phyloP scores from a whole-genome alignment of 2,888 invertebrate species.

The Chymomyza fuscimana region DNA sequence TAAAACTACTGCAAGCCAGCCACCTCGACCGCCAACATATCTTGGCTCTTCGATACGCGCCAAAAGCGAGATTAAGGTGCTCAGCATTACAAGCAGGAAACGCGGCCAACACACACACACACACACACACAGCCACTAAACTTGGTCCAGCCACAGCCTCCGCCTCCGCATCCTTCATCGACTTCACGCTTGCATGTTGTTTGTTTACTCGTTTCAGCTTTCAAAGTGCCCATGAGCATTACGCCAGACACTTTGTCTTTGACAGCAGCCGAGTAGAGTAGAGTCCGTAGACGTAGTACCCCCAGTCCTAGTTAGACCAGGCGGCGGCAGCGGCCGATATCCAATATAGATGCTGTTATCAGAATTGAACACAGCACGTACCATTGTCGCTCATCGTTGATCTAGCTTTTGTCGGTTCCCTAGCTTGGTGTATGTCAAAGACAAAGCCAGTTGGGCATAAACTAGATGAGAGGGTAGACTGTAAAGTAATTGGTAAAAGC shows the following conservation, averaged over 20 bases:
- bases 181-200: slow-evolving; percentile 6
- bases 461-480: no score
- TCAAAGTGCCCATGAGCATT: slow-evolving; percentile 67
- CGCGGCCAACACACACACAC: slow-evolving; percentile 32
- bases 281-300: not conserved
- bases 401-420: not conserved
- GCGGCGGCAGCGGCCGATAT: not conserved
- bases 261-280: slow-evolving; percentile 42
- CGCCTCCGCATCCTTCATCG: slow-evolving; percentile 10
- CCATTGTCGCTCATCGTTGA: slow-evolving; percentile 58
- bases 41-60: slow-evolving; percentile 56
- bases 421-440: no score
- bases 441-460: not conserved
- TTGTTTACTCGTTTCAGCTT: slow-evolving; percentile 59
- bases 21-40: slow-evolving; percentile 44
- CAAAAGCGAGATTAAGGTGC: slow-evolving; percentile 66
- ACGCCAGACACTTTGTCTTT: slow-evolving; percentile 72
- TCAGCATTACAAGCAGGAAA: slow-evolving; percentile 65
- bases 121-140: not conserved
- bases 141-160: slow-evolving; percentile 10
- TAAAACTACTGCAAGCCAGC: slow-evolving; percentile 60
- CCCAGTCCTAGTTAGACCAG: slow-evolving; percentile 17
- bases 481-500: no score
- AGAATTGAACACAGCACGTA: slow-evolving; percentile 64
- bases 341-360: slow-evolving; percentile 41